These are phyloP conservation scores for Tyria jacobaeae DNA, from an alignment of 2,888 invertebrate genomes.

Conservation along the genomic window DNA sequence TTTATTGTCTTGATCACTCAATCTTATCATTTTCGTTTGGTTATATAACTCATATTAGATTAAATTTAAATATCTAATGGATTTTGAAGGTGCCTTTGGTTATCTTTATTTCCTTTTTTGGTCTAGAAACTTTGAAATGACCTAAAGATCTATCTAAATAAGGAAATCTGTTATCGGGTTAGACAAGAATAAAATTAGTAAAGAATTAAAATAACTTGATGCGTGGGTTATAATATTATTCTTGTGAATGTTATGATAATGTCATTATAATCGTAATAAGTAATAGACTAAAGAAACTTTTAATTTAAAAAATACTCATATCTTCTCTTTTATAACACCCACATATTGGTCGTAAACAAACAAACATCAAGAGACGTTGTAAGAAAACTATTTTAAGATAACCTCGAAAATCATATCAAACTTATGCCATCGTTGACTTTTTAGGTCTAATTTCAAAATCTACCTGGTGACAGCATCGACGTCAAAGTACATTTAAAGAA, in stretches of 20 bases:
- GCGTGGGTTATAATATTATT: background rate
- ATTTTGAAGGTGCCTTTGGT: conserved; percentile 5
- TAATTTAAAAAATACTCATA: no score
- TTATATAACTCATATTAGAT: conserved; percentile 8
- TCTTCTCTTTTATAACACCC: no score
- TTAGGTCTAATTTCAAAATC: no score
- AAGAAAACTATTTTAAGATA: no score
- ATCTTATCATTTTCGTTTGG: conserved; percentile 36
- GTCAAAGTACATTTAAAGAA: no score
- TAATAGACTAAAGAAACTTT: no score
- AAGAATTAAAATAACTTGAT: background rate
- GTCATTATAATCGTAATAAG: background rate
- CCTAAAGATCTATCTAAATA: background rate
- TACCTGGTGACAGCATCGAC: no score
- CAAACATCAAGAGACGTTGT: no score
- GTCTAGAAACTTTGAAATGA: background rate
- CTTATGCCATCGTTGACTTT: no score
- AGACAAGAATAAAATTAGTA: background rate
- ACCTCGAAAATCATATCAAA: no score
- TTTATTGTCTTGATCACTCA: conserved; percentile 10
- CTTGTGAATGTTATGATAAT: background rate
- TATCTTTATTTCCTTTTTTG: background rate
- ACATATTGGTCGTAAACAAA: no score
- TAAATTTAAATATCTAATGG: conserved; percentile 9
- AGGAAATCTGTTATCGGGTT: background rate